Base-by-base conservation (phyloP, 2,113 vertebrate species). In the Eptatretus burgeri region DNA sequence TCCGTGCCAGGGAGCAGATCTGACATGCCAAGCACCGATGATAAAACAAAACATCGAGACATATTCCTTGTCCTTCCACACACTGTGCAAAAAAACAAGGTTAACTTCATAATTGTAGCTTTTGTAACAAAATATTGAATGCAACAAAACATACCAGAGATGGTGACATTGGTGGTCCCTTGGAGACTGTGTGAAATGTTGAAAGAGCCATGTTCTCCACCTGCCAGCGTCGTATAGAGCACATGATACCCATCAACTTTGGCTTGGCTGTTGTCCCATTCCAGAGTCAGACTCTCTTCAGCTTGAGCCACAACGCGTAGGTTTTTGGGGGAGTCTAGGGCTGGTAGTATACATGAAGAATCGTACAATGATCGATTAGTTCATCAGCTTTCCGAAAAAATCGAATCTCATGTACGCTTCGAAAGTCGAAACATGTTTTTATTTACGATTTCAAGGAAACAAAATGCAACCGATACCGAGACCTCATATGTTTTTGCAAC, bases 231-330 rank as follows among this genome's bases (percentile, higher is more conserved):
- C 78, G 86, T 94, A 73, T 87, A 98, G 14, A 94, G 85, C 51
- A 98, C 78, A 67, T 78, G 79, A 74, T 94, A 98, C 60, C 74
- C 75, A 51, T 82, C 81, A 1, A 78, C 83, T 67, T 85, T 81
- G 0, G 91, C 91, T 68, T 94, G 85, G 1, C 89, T 96, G 75
- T 95, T 94, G 71, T 98, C 89, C 91, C 91, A 98, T 18, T 93
- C 75, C 0, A 98, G 75, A 67, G 87, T 83, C 14, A 98, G 77
- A 63, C 75, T 77, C 68, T 76, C 77, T 3, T 83, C 82, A 0
- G 72, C 82, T 67, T 79, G 81, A 1, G 78, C 80, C 51, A 83
- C 71, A 13, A 93, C 81, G 27, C 81, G 75, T 63, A 83, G 68
- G 71, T 95, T 93, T 75, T 91, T 93, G 63, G 91, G 91, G 12